Evolutionary conservation across 1,140 invertebrate species (phyloP), one percentile per base, ranked within the genome.

Genomic region (Drosophila setifemur): DNA sequence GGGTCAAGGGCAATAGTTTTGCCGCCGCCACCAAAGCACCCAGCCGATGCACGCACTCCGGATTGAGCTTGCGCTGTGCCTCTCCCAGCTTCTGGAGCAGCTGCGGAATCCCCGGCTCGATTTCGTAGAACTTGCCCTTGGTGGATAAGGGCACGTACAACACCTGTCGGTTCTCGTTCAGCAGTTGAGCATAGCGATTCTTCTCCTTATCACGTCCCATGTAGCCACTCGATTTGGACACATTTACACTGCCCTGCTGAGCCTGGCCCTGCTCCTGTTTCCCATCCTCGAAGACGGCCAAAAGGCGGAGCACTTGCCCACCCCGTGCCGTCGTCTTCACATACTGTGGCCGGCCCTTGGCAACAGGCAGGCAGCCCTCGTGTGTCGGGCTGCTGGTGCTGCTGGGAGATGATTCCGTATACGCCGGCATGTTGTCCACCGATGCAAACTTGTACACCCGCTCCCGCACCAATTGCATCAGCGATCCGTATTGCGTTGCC

Each of bases 91-190:
- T 90, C 47, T 90, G 89, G n/a, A 90, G 52, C 11, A 90, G 48
- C 35, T 90, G 88, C 12, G 89, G 89, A 48, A 89, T 81, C 4
- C 89, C 88, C 7, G 72, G 88, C 37, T 90, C 89, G 12, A 90
- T 89, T 52, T 90, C 89, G 48, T 88, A 90, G 53, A 90, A 90
- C 53, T 90, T 90, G 14, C 89, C 89, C 57, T 90, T 90, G 42
- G 88, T 87, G 35, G 89, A 67, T 25, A 90, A 53, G 3, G 89
- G 88, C 3, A 90, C 89, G 53, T 89, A 90, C n/a, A 90, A 25
- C 4, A 90, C 78, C 45, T 90, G 89, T 11, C 89, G 73, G 42
- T 90, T 89, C 33, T 90, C 89, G 37, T 90, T 90, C 19, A 90
- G 44, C 63, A 90, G 39, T 37, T 90, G 89, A 8, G 89, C 89